A percentile compares a stretch with the other conserved stretches of the same genome.
phyloP scores from a whole-genome alignment of 1,140 invertebrate species.

The Drosophila bocqueti region DNA sequence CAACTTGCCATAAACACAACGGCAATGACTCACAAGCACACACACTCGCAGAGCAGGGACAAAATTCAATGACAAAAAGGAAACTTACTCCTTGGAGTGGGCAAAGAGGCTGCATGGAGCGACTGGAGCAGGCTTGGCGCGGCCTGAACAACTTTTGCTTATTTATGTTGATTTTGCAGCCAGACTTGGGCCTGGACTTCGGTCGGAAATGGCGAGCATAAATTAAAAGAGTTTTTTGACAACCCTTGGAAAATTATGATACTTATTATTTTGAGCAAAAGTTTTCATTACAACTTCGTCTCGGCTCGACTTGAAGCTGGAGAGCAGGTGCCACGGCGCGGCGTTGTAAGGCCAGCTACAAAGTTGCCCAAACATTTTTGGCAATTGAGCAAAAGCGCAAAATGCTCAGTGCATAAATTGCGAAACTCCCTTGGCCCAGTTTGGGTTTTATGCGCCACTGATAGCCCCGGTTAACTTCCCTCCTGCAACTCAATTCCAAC shows the following conservation, averaged over 20 bases:
- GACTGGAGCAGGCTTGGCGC: constrained; percentile 1
- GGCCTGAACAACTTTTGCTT: constrained; percentile 67
- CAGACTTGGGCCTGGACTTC: constrained; percentile 64
- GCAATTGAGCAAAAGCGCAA: constrained; percentile 42
- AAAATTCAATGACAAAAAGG: constrained; percentile 53
- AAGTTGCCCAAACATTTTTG: constrained; percentile 56
- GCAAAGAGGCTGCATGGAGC: constrained; percentile 13
- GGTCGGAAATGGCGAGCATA: constrained; percentile 80
- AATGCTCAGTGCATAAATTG: constrained; percentile 62
- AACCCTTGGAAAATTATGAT: constrained; percentile 82
- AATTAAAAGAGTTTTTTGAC: constrained; percentile 83
- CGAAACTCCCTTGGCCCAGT: constrained; percentile 40
- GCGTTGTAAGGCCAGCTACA: constrained; percentile 23
- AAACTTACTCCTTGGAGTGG: constrained; percentile 73
- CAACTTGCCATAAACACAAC: constrained; percentile 77
- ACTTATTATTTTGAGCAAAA: constrained; percentile 80
- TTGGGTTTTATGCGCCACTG: constrained; percentile 37
- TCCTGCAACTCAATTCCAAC: constrained; percentile 42
- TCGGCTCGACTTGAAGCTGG: constrained; percentile 8
- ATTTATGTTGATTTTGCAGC: constrained; percentile 82
- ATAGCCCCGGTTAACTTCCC: constrained; percentile 26
- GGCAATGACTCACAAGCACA: constrained; percentile 51
- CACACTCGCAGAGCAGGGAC: constrained; percentile 1
- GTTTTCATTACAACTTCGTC: constrained; percentile 63
- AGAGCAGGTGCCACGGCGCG: constrained; percentile 29